Evolutionary conservation across 2,888 invertebrate genomes (phyloP), one percentile per base, ranked within the genome.

Genomic region (Rhorus exstirpatorius): DNA sequence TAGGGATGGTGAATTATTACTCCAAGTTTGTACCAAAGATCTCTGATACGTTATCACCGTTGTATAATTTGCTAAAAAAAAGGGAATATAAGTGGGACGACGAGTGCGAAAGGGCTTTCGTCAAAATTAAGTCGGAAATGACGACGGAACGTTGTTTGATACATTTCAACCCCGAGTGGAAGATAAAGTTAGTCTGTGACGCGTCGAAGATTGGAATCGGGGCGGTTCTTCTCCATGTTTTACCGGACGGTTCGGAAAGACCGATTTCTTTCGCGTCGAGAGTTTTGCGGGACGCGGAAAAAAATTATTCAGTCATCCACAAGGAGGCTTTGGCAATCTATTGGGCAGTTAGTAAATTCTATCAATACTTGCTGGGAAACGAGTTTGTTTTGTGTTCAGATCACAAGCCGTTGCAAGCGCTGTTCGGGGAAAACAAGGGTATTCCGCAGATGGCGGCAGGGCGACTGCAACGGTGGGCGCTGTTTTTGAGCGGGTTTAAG

Each of bases 1-100:
- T 88, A 2, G 91, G 92, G 0, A 85, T 91, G 74, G 79, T 91
- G 0, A 91, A 92, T 85, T 93, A 91, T 85, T 93, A 93, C 83
- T 85, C 88, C 2, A 87, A 87, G 58, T 93, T 93, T 86, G 81
- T 92, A 0, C 84, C 87, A 12, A 86, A 88, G 19, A 83, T 90
- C 6, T 71, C 91, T 8, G 72, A 67, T 0, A 86, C 89, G 7
- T 80, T 88, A 35, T 78, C 83, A 8, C 91, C 91, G 0, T 75
- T 93, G 86, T 53, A 75, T 92, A 92, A 85, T 84, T 91, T 0
- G 44, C 12, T 10, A 41, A 61, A 81, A 44, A 67, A 55, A 8
- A 70, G 38, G 35, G 31, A 49, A 12, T 75, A 60, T 72, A 38
- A 3, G 8, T 92, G 92, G 91, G 83, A 81, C 6, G 78, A 84